Evolutionary conservation across 1,140 invertebrate species (phyloP).

Genomic region (Episyrphus balteatus): DNA sequence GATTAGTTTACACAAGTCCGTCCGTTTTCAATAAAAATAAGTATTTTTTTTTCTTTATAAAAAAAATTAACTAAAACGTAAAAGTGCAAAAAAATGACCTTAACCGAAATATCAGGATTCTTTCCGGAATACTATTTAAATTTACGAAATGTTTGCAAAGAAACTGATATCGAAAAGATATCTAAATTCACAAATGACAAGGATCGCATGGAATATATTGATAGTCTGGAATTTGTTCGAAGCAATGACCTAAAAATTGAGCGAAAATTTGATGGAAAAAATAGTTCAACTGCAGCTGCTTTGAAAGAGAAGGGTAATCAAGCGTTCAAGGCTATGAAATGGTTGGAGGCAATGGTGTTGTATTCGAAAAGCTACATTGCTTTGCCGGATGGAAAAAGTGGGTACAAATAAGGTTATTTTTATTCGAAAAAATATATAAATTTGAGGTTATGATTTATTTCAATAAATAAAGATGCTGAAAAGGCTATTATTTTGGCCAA

Average conservation of each 20-base stretch:
- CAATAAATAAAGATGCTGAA: slow-evolving; percentile 40
- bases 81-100: slow-evolving; percentile 22
- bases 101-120: slow-evolving; percentile 20
- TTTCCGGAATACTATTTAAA: slow-evolving; percentile 33
- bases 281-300: slow-evolving; percentile 46
- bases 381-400: slow-evolving; percentile 54
- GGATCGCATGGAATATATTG: slow-evolving; percentile 29
- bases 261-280: slow-evolving; percentile 44
- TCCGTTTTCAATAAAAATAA: too few relatives aligned
- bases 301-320: slow-evolving; percentile 67
- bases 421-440: not conserved
- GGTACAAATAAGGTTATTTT: slow-evolving; percentile 11
- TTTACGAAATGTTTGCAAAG: slow-evolving; percentile 19
- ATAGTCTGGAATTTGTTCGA: slow-evolving; percentile 21
- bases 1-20: too few relatives aligned
- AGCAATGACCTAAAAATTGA: slow-evolving; percentile 23
- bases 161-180: slow-evolving; percentile 13
- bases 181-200: slow-evolving; percentile 21
- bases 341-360: slow-evolving; percentile 54
- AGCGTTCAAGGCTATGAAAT: slow-evolving; percentile 65
- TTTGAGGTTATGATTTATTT: not conserved
- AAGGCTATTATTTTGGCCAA: slow-evolving; percentile 71
- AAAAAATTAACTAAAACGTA: not conserved
- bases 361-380: slow-evolving; percentile 62
- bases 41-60: too few relatives aligned